These are phyloP conservation scores for Poecilia gillii DNA, from an alignment of 2,797 vertebrate genomes.

Conservation along the genomic window DNA sequence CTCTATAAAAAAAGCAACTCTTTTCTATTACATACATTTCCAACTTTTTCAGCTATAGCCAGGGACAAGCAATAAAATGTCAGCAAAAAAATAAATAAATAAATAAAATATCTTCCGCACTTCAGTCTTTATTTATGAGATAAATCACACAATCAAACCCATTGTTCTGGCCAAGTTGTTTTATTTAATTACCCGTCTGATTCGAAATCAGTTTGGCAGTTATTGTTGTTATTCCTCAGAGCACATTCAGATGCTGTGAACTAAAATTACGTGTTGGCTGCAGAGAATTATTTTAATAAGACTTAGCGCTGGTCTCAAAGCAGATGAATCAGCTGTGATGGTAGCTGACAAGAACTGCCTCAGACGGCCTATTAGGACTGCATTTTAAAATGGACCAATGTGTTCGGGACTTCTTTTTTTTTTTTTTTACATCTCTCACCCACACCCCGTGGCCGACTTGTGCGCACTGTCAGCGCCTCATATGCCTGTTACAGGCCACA, in stretches of 20 bases:
- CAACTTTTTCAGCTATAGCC: neutral
- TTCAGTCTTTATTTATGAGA: slow-evolving; percentile 25
- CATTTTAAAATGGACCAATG: slow-evolving; percentile 19
- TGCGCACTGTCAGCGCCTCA: slow-evolving; percentile 8
- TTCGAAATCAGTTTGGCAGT: slow-evolving; percentile 19
- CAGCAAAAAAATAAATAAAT: neutral
- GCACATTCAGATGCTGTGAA: slow-evolving; percentile 11
- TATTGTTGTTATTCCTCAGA: slow-evolving; percentile 11
- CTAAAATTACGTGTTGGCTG: slow-evolving; percentile 29
- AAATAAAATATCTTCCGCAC: slow-evolving; percentile 11
- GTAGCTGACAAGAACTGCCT: slow-evolving; percentile 40
- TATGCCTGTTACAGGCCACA: slow-evolving; percentile 21
- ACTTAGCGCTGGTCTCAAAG: slow-evolving; percentile 15
- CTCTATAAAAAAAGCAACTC: neutral
- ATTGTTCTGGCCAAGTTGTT: slow-evolving; percentile 14
- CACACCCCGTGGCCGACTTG: slow-evolving; percentile 1
- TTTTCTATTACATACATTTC: neutral
- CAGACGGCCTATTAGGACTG: slow-evolving; percentile 17
- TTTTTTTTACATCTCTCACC: neutral
- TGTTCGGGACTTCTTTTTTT: neutral
- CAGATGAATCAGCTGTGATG: slow-evolving; percentile 33
- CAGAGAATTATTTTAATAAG: slow-evolving; percentile 19
- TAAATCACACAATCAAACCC: neutral
- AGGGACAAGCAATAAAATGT: neutral
- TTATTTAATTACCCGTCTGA: slow-evolving; percentile 24